Percentiles rank a stretch among this genome's conserved stretches.
Evolutionary conservation across 1,140 invertebrate species (phyloP).

Genomic region (Adelges cooleyi): DNA sequence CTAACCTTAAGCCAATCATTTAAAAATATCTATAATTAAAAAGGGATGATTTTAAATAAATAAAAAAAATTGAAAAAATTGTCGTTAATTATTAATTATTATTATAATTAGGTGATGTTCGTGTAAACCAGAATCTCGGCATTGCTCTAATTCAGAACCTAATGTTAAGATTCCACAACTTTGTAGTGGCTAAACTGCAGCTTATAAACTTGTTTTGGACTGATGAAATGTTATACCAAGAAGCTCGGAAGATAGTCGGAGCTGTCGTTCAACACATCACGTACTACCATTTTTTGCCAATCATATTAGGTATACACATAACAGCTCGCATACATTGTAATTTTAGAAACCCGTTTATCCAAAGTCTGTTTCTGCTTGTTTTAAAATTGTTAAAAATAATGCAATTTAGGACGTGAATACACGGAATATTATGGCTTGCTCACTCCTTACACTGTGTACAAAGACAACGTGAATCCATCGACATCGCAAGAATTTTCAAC

Average conservation of each 20-base stretch:
- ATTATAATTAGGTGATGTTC: conserved; percentile 48
- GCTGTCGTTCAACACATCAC: conserved; percentile 83
- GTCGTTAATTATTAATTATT: not conserved
- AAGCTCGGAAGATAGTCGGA: conserved; percentile 67
- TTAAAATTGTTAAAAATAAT: too few species aligned
- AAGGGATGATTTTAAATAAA: not conserved
- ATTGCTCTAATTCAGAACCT: conserved; percentile 68
- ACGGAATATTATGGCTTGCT: conserved; percentile 5
- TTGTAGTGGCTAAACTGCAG: conserved; percentile 54
- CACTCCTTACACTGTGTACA: not conserved
- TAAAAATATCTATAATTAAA: too few species aligned
- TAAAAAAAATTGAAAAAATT: not conserved
- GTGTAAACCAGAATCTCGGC: conserved; percentile 68
- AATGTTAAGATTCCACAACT: conserved; percentile 81
- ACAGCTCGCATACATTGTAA: not conserved
- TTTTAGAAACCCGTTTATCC: too few species aligned
- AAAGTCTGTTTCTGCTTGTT: too few species aligned
- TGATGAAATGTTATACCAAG: conserved; percentile 66
- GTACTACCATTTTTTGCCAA: conserved; percentile 74
- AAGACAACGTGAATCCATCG: not conserved
- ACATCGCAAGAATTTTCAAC: conserved; percentile 7
- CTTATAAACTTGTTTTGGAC: conserved; percentile 57
- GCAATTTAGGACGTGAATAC: not conserved
- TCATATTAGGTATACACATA: conserved; percentile 51
- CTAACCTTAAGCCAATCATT: too few species aligned